A percentile compares a stretch with the other conserved stretches of the same genome.
phyloP scores from a whole-genome alignment of 2,797 vertebrate genomes.

The Furcifer pardalis region DNA sequence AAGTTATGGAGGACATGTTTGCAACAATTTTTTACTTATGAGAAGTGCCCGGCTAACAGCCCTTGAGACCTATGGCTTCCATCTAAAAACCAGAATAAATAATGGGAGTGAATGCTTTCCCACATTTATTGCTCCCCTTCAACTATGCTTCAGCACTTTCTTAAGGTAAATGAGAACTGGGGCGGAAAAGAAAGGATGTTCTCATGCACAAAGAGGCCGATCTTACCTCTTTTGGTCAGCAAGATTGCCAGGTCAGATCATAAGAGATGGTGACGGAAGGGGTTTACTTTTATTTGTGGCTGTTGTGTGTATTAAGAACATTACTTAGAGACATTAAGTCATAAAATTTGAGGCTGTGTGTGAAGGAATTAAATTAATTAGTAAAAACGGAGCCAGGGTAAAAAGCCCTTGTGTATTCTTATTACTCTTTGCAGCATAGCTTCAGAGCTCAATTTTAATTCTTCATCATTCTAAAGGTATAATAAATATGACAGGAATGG shows the following conservation, averaged over 20 bases:
- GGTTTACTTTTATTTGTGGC: neutral
- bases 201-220: neutral
- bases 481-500: neutral
- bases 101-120: neutral
- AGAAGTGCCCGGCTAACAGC: neutral
- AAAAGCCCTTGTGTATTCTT: neutral
- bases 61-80: neutral
- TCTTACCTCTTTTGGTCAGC: neutral
- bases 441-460: neutral
- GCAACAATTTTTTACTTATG: slow-evolving; percentile 1
- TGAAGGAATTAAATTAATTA: neutral
- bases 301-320: neutral
- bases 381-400: neutral
- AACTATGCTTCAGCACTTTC: slow-evolving; percentile 17
- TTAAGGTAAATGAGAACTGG: neutral
- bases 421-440: neutral
- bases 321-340: neutral
- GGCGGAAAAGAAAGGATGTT: neutral
- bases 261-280: neutral
- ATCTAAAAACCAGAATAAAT: neutral
- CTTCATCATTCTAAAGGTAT: neutral
- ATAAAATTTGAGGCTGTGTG: neutral
- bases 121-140: neutral
- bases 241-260: neutral
- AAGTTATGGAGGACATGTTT: slow-evolving; percentile 9